Conservation (phyloP, 2,888 invertebrate species). For the Junonia oenone region DNA sequence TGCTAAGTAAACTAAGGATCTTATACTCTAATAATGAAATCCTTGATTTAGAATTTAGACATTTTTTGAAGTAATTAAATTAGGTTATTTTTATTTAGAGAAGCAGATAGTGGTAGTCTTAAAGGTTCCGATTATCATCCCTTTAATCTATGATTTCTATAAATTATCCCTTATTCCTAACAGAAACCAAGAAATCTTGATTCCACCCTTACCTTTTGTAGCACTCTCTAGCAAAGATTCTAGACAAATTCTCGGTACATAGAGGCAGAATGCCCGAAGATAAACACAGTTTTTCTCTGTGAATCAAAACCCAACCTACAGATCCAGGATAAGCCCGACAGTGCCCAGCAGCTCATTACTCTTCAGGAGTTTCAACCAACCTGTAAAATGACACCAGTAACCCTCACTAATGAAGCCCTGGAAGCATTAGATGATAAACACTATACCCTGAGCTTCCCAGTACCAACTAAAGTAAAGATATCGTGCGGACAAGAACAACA, state of each 20-base stretch:
- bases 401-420: not conserved
- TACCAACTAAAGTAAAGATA: not conserved
- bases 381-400: not conserved
- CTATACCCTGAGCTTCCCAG: not conserved
- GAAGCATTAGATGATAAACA: not conserved
- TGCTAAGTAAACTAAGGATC: not conserved
- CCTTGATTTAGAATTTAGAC: too few species aligned
- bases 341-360: not conserved
- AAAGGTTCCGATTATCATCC: not conserved
- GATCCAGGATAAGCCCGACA: not conserved
- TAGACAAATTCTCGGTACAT: not conserved
- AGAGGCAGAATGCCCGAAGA: constrained; percentile 5
- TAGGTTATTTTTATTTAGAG: not conserved
- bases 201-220: not conserved
- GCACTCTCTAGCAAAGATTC: constrained; percentile 5
- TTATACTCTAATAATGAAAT: too few species aligned
- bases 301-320: not conserved
- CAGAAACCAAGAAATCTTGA: not conserved
- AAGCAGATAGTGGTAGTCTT: too few species aligned
- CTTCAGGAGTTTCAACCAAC: not conserved
- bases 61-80: too few species aligned
- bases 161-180: not conserved
- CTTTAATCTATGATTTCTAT: not conserved
- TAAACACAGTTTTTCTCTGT: not conserved
- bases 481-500: not conserved